Conservation (phyloP, 2,113 vertebrate species). For the Oxyruncus cristatus region DNA sequence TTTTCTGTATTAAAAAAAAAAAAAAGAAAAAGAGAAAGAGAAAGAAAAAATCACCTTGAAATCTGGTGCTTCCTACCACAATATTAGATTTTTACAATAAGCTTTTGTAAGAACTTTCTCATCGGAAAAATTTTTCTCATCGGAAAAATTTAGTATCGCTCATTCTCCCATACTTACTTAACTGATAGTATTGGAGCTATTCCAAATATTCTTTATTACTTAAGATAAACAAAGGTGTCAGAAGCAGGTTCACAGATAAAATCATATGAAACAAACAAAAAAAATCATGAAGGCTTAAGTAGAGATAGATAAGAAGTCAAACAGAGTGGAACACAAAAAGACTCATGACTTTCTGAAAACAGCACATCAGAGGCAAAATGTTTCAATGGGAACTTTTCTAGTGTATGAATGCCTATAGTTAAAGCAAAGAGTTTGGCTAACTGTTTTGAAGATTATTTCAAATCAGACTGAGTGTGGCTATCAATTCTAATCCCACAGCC, state of each 20-base stretch:
- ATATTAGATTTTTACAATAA: neutral
- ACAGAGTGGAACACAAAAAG: neutral
- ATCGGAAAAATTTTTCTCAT: neutral
- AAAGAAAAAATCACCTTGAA: neutral
- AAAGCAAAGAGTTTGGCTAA: neutral
- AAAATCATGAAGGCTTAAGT: neutral
- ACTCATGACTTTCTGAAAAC: neutral
- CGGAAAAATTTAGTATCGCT: neutral
- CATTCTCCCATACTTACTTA: neutral
- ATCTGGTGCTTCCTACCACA: neutral
- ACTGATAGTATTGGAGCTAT: neutral
- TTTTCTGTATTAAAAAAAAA: neutral
- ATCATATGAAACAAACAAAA: neutral
- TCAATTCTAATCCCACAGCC: neutral
- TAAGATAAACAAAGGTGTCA: constrained; percentile 4
- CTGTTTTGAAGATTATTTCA: neutral
- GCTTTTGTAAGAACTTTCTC: neutral
- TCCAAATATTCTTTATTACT: neutral
- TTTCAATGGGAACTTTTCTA: neutral
- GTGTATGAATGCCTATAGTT: neutral
- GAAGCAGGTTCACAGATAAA: neutral
- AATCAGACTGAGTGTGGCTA: neutral
- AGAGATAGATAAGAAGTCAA: neutral
- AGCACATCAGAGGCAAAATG: neutral
- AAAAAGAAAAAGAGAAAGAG: no score